phyloP scores from a whole-genome alignment of 2,888 invertebrate genomes.

The Metacarcinus magister region DNA sequence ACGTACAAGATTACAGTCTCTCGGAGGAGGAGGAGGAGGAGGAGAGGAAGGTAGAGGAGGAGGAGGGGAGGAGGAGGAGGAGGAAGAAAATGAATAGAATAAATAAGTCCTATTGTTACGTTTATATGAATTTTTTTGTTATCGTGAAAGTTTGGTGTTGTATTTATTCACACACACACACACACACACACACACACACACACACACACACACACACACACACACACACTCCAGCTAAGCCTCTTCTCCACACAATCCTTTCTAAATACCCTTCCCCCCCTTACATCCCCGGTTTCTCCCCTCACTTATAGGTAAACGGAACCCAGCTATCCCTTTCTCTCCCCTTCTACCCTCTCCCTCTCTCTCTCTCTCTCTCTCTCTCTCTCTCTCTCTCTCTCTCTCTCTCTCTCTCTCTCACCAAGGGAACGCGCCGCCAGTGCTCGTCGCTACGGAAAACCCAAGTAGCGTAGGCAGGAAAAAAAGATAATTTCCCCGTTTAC shows the following conservation, averaged over 20 bases:
- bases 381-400: background rate
- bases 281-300: background rate
- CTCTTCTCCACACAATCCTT: slow-evolving; percentile 11
- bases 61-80: background rate
- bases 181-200: slow-evolving; percentile 15
- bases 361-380: background rate
- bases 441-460: too few species aligned
- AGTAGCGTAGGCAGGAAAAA: too few species aligned
- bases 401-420: background rate
- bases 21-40: too few species aligned
- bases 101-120: too few species aligned
- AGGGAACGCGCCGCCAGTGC: too few species aligned
- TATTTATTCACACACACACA: background rate
- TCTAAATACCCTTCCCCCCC: background rate
- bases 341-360: background rate
- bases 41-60: background rate
- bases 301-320: background rate
- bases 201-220: slow-evolving; percentile 26
- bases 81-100: background rate
- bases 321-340: background rate
- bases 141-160: background rate
- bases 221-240: background rate
- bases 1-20: background rate
- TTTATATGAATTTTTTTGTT: background rate
- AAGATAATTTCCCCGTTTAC: too few species aligned